Evolutionary conservation across 2,888 invertebrate genomes (phyloP).

Genomic region (Tiliacea citrago): DNA sequence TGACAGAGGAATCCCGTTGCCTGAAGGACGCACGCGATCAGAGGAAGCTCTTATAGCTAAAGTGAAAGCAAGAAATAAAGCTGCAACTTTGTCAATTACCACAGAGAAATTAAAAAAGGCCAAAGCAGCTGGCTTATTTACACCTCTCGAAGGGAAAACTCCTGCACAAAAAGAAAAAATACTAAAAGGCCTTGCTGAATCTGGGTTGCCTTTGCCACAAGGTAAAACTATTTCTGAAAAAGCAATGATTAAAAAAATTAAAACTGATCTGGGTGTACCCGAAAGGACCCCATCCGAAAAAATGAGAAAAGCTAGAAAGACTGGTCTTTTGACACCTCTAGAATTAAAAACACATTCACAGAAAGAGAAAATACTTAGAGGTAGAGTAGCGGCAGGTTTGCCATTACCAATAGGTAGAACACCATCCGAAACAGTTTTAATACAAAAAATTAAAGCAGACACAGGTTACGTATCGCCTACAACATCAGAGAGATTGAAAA

Average conservation of each 20-base stretch:
- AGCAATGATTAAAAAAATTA: slow-evolving; percentile 36
- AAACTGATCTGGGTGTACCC: slow-evolving; percentile 9
- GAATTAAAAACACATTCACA: slow-evolving; percentile 62
- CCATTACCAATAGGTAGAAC: slow-evolving; percentile 64
- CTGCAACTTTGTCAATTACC: slow-evolving; percentile 28
- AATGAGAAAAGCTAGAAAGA: slow-evolving; percentile 30
- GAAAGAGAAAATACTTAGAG: slow-evolving; percentile 68
- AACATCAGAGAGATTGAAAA: slow-evolving; percentile 58
- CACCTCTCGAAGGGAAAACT: slow-evolving; percentile 64
- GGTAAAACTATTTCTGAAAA: slow-evolving; percentile 49
- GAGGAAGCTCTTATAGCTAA: background rate
- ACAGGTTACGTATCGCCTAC: slow-evolving; percentile 65
- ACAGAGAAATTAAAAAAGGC: slow-evolving; percentile 58
- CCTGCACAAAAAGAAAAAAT: slow-evolving; percentile 36
- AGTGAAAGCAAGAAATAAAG: slow-evolving; percentile 1
- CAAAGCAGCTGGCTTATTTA: slow-evolving; percentile 57
- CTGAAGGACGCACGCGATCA: slow-evolving; percentile 11
- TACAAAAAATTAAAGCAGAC: slow-evolving; percentile 58
- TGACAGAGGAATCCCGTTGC: slow-evolving; percentile 5
- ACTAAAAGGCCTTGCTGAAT: slow-evolving; percentile 33
- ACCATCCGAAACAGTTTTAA: slow-evolving; percentile 61
- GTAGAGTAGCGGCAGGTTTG: slow-evolving; percentile 58
- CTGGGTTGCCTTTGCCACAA: slow-evolving; percentile 49
- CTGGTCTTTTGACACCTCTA: slow-evolving; percentile 47
- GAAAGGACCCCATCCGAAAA: slow-evolving; percentile 40